Conservation (phyloP, 2,113 vertebrate genomes). For the Chloropsis cyanopogon region DNA sequence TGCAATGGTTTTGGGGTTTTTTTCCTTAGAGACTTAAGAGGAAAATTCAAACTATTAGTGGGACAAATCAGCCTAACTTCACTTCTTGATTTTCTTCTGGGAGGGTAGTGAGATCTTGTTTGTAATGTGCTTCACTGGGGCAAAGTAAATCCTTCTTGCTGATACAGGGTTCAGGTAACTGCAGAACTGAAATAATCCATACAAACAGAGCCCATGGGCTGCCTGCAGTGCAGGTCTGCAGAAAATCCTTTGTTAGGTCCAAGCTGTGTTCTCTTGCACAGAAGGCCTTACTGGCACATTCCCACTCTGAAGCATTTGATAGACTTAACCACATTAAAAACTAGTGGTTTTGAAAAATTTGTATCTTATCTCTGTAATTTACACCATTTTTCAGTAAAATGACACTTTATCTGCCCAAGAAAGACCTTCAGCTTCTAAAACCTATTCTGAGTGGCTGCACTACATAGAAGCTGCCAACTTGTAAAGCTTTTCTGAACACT, state of each 20-base stretch:
- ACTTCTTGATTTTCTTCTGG: not conserved
- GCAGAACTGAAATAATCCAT: not conserved
- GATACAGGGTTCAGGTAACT: accelerated
- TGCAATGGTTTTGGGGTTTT: not conserved
- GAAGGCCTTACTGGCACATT: not conserved
- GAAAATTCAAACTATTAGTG: not conserved
- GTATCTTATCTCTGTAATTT: not conserved
- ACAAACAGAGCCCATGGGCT: not conserved
- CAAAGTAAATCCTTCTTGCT: not conserved
- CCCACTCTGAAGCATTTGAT: not conserved
- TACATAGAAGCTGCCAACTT: not conserved
- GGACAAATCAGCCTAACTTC: not conserved
- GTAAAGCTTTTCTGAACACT: not conserved
- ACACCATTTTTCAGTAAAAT: not conserved
- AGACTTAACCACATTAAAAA: not conserved
- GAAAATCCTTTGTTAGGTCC: not conserved
- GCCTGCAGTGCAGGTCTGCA: not conserved
- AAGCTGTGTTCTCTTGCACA: not conserved
- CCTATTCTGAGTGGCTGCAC: not conserved
- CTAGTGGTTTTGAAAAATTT: not conserved
- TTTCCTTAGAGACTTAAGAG: not conserved
- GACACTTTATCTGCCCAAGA: not conserved
- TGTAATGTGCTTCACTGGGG: not conserved
- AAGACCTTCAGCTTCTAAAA: not conserved
- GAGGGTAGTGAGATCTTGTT: not conserved